A percentile compares a stretch with the other conserved stretches of the same genome.
Evolutionary conservation across 2,113 vertebrate genomes (phyloP).

Genomic region (Cromileptes altivelis): DNA sequence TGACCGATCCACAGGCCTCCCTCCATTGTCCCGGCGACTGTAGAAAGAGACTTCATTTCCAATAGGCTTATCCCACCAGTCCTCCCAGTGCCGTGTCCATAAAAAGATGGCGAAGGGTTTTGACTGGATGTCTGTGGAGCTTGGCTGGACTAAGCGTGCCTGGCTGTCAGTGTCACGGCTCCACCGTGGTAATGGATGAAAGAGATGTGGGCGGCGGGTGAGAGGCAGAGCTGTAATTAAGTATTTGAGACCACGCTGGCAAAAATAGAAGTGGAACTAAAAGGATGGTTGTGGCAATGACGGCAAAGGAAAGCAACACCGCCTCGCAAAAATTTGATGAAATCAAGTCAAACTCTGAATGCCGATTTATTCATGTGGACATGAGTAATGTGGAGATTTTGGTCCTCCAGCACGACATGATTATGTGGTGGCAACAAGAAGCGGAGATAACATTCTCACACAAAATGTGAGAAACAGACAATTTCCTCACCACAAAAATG

Average conservation of each 20-base stretch:
- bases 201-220: slow-evolving; percentile 47
- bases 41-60: slow-evolving; percentile 65
- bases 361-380: neutral
- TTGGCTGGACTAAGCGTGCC: slow-evolving; percentile 35
- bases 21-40: slow-evolving; percentile 57
- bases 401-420: neutral
- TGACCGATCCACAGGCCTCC: slow-evolving; percentile 55
- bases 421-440: neutral
- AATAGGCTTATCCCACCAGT: slow-evolving; percentile 70
- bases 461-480: neutral
- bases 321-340: slow-evolving; percentile 10
- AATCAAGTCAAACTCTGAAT: slow-evolving; percentile 24
- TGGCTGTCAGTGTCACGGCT: slow-evolving; percentile 39
- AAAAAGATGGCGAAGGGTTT: slow-evolving; percentile 51
- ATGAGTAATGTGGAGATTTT: slow-evolving; percentile 7
- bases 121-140: slow-evolving; percentile 37
- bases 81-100: slow-evolving; percentile 44
- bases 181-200: slow-evolving; percentile 56
- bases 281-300: slow-evolving; percentile 40
- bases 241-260: slow-evolving; percentile 49
- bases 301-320: slow-evolving; percentile 15
- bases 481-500: neutral
- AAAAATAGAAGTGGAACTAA: slow-evolving; percentile 68
- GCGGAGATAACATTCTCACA: neutral
- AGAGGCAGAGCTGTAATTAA: slow-evolving; percentile 60